Percentiles rank a stretch among this genome's conserved stretches.
These are phyloP conservation scores for Corythornis vintsioides DNA, from an alignment of 2,113 vertebrate genomes.

Conservation along the genomic window DNA sequence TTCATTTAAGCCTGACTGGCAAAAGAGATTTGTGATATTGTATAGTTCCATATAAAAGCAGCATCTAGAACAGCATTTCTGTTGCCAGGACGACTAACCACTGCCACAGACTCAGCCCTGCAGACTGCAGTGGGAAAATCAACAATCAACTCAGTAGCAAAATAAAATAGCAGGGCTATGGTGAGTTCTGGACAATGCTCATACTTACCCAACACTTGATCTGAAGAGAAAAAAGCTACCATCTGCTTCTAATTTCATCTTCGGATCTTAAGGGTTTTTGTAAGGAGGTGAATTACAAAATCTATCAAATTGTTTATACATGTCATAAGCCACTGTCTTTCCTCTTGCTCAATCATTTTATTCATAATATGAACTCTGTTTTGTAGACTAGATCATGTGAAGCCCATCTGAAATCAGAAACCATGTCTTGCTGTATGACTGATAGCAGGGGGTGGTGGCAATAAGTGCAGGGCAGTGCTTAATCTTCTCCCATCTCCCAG, in stretches of 20 bases:
- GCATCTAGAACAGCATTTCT: background rate
- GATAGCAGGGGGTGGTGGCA: background rate
- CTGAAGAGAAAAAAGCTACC: background rate
- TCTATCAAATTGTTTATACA: background rate
- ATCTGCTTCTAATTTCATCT: background rate
- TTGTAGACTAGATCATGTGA: background rate
- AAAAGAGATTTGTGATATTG: background rate
- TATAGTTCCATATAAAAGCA: conserved; percentile 16
- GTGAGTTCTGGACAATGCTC: background rate
- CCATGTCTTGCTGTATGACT: fast-evolving
- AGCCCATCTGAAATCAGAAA: background rate
- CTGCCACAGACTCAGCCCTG: background rate
- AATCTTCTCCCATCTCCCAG: background rate
- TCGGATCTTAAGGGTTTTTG: background rate
- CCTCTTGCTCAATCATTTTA: background rate
- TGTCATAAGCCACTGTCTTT: background rate
- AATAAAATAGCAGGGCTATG: background rate
- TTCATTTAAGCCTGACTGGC: background rate
- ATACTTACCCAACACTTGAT: background rate
- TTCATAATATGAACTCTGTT: background rate
- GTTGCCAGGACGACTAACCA: conserved; percentile 28
- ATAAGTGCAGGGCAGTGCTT: background rate
- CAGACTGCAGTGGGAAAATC: background rate
- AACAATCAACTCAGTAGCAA: background rate
- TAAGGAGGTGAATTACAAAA: background rate